Conservation (phyloP, 2,797 vertebrate genomes). For the Arctocebus calabarensis region DNA sequence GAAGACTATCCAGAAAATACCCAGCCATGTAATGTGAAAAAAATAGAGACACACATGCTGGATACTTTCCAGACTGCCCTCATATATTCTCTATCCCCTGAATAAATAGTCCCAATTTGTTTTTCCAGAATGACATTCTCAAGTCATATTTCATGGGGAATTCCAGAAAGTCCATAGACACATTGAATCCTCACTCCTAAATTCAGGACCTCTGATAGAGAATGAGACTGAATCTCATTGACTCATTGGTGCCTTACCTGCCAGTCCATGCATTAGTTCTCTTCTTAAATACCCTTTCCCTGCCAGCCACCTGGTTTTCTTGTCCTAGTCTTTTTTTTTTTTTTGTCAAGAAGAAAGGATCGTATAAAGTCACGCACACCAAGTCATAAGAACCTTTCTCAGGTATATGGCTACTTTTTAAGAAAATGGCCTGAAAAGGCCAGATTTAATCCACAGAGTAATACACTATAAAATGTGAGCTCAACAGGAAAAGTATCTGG, state of each 20-base stretch:
- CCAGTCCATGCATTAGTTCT: neutral
- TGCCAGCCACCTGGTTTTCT: neutral
- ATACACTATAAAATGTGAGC: neutral
- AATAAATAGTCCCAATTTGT: constrained; percentile 58
- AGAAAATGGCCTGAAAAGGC: neutral
- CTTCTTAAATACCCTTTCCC: neutral
- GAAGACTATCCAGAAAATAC: no score
- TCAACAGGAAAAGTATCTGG: neutral
- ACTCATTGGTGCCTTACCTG: neutral
- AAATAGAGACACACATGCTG: no score
- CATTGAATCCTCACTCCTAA: neutral
- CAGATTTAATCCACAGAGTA: neutral
- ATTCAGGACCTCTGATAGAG: neutral
- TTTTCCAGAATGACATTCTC: constrained; percentile 60
- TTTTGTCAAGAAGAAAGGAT: neutral
- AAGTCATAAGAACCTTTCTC: neutral
- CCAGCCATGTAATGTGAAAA: no score
- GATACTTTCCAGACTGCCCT: no score
- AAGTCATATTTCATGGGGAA: neutral
- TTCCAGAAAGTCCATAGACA: neutral
- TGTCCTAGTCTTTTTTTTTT: neutral
- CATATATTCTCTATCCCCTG: constrained; percentile 29
- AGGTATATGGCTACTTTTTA: neutral
- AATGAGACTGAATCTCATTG: neutral
- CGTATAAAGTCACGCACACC: neutral